A percentile compares a stretch with the other conserved stretches of the same genome.
These are phyloP conservation scores for Falcaria lacertinaria DNA, from an alignment of 2,888 invertebrate genomes.

Conservation along the genomic window DNA sequence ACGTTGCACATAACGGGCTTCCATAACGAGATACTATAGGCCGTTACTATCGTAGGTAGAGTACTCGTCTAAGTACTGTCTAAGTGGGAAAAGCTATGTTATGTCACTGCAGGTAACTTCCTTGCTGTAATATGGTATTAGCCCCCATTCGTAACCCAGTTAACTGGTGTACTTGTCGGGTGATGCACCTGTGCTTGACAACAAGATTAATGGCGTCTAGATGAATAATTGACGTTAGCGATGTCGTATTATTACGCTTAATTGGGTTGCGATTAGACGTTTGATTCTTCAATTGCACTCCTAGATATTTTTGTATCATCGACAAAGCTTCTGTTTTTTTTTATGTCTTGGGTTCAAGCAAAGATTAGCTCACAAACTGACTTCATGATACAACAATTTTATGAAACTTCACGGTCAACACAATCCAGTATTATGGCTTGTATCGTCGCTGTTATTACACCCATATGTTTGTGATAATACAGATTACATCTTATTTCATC, in stretches of 20 bases:
- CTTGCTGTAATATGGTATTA: constrained; percentile 28
- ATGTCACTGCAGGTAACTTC: constrained; percentile 25
- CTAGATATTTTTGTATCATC: no score
- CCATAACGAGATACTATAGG: constrained; percentile 24
- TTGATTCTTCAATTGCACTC: no score
- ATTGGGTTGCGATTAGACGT: neutral
- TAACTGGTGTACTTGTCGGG: neutral
- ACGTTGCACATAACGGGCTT: constrained; percentile 38
- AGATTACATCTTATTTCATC: no score
- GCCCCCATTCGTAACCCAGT: constrained; percentile 13
- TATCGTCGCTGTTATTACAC: no score
- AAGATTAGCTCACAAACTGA: no score
- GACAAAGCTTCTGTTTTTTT: no score
- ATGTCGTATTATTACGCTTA: neutral
- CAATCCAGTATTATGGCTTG: no score
- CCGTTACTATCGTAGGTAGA: constrained; percentile 14
- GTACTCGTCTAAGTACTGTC: no score
- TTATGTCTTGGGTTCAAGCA: no score
- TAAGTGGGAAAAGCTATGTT: constrained; percentile 33
- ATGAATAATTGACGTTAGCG: neutral
- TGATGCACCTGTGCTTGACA: neutral
- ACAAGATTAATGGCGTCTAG: neutral
- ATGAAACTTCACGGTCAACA: no score
- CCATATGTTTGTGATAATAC: no score
- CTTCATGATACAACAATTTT: no score